A percentile compares a stretch with the other conserved stretches of the same genome.
These are phyloP conservation scores for Aplidium turbinatum DNA, from an alignment of 23 tunicate species.

Conservation along the genomic window DNA sequence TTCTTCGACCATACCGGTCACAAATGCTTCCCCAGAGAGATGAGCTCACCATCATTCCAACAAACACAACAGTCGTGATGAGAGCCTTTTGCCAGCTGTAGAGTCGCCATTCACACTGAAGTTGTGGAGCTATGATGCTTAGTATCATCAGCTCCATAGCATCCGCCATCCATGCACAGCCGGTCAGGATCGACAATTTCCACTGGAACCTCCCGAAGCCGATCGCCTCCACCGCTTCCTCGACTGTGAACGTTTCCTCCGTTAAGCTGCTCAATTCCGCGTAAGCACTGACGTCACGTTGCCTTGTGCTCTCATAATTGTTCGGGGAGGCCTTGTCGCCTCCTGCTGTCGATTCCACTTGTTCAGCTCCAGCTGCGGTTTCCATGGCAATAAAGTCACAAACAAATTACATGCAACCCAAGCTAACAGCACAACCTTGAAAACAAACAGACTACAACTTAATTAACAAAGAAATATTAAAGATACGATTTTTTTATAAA, in stretches of 20 bases:
- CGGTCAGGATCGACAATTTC: conserved; percentile 84
- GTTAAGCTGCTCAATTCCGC: conserved; percentile 1
- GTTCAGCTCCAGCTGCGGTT: too few relatives aligned
- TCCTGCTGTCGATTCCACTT: too few relatives aligned
- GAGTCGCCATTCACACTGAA: conserved; percentile 93
- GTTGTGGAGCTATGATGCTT: conserved; percentile 89
- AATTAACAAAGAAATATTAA: too few relatives aligned
- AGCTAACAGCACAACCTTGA: too few relatives aligned
- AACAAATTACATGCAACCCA: too few relatives aligned
- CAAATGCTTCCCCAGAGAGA: conserved; percentile 98
- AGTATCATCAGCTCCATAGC: conserved; percentile 98
- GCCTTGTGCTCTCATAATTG: too few relatives aligned
- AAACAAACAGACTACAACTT: too few relatives aligned
- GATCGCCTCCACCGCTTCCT: conserved; percentile 93
- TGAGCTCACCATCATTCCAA: conserved; percentile 93
- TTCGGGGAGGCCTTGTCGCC: too few relatives aligned
- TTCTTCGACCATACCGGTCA: conserved; percentile 83
- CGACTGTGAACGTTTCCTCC: conserved; percentile 84
- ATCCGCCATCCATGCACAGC: conserved; percentile 99
- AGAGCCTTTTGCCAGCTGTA: conserved; percentile 93
- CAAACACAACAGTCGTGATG: conserved; percentile 90
- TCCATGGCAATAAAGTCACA: too few relatives aligned
- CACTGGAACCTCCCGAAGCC: conserved; percentile 98
- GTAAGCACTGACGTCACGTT: too few relatives aligned
- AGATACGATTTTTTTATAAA: too few relatives aligned